Conservation (phyloP, 2,797 vertebrate genomes). For the Poeciliopsis paucimaculata region DNA sequence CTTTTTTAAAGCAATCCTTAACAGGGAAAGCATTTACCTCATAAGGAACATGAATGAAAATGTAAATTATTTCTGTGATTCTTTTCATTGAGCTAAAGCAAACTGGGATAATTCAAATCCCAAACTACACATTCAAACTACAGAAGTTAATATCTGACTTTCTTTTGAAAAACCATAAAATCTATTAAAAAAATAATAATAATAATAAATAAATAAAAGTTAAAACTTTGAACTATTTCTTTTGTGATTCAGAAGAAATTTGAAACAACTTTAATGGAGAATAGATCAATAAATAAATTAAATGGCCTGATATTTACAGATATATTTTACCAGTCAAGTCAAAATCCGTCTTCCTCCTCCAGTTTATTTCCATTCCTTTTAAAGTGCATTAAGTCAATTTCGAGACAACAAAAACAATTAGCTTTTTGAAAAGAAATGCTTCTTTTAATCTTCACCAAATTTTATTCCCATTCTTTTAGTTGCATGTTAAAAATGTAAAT, state of each 20-base stretch:
- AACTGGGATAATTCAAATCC: background rate
- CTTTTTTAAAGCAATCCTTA: too few species aligned
- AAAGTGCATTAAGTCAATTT: too few species aligned
- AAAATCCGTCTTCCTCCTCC: too few species aligned
- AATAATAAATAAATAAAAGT: background rate
- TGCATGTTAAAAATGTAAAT: background rate
- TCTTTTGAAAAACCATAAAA: background rate
- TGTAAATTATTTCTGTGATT: background rate
- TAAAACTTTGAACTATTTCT: background rate
- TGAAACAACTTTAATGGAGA: too few species aligned
- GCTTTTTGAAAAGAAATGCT: background rate
- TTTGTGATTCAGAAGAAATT: background rate
- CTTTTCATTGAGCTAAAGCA: background rate
- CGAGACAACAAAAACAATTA: too few species aligned
- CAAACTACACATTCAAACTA: background rate
- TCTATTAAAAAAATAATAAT: background rate
- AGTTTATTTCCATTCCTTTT: too few species aligned
- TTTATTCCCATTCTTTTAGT: background rate
- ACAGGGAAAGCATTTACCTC: background rate
- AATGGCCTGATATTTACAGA: too few species aligned
- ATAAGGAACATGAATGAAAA: background rate
- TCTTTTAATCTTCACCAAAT: background rate
- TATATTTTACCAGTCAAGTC: too few species aligned
- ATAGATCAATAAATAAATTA: too few species aligned
- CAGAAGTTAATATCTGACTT: background rate